Conservation (phyloP, 1,140 invertebrate species). For the Paramacrobiotus metropolitanus region DNA sequence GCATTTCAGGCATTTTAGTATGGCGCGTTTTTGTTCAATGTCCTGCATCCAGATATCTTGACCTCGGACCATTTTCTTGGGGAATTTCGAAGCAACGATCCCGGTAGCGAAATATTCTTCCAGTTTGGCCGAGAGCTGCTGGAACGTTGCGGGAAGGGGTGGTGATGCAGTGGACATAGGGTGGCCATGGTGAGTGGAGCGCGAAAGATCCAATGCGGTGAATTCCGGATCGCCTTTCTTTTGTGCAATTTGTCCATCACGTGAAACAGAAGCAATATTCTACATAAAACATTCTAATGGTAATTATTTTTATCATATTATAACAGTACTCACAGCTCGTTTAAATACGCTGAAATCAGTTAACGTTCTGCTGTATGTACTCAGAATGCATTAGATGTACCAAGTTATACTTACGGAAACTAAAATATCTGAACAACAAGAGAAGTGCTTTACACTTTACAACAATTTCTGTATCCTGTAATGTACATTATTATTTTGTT, state of each 20-base stretch:
- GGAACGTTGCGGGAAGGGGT: neutral
- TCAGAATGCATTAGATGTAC: too few species aligned
- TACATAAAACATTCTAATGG: neutral
- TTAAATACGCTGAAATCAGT: neutral
- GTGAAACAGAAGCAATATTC: neutral
- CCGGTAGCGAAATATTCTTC: neutral
- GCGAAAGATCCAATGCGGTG: neutral
- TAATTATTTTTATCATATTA: neutral
- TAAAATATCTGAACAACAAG: neutral
- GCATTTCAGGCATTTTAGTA: neutral
- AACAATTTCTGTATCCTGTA: too few species aligned
- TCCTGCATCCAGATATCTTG: slow-evolving; percentile 4
- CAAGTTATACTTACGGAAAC: too few species aligned
- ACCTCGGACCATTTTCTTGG: neutral
- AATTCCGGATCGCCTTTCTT: neutral
- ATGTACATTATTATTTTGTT: too few species aligned
- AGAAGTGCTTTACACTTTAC: too few species aligned
- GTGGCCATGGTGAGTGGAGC: neutral
- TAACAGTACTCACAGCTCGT: neutral
- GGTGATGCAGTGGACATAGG: neutral
- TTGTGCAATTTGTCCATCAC: neutral
- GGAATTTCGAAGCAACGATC: neutral
- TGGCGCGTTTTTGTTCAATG: neutral
- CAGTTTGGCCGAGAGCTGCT: neutral
- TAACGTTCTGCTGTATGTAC: too few species aligned